A percentile compares a stretch with the other conserved stretches of the same genome.
phyloP scores from a whole-genome alignment of 2,113 vertebrate species.

The Cinclus cinclus region DNA sequence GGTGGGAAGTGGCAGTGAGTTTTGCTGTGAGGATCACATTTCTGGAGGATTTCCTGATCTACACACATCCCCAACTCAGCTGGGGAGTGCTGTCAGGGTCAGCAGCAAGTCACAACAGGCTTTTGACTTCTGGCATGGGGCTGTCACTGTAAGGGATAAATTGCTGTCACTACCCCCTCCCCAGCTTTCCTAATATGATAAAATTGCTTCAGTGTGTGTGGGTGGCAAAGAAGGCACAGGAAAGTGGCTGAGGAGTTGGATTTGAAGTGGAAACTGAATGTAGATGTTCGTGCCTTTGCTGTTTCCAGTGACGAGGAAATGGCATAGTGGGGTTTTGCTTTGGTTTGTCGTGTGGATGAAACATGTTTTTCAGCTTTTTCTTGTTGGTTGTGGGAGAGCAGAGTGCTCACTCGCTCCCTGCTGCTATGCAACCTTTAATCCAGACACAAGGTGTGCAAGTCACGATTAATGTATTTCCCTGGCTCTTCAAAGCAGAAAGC shows the following conservation, averaged over 20 bases:
- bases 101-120: not conserved
- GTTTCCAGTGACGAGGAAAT: not conserved
- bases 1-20: not conserved
- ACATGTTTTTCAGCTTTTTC: not conserved
- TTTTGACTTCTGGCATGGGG: not conserved
- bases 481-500: slow-evolving; percentile 39
- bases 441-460: not conserved
- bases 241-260: not conserved
- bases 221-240: not conserved
- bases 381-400: not conserved
- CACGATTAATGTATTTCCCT: not conserved
- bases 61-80: fast-evolving
- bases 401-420: not conserved
- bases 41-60: fast-evolving
- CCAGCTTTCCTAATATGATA: not conserved
- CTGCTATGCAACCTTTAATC: slow-evolving; percentile 43
- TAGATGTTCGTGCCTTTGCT: not conserved
- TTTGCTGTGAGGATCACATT: not conserved
- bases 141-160: not conserved
- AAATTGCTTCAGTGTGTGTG: not conserved
- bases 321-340: not conserved
- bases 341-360: not conserved
- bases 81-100: not conserved
- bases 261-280: not conserved
- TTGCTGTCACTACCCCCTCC: not conserved